Evolutionary conservation across 2,797 vertebrate genomes (phyloP).

Genomic region (Tympanoctomys barrerae): DNA sequence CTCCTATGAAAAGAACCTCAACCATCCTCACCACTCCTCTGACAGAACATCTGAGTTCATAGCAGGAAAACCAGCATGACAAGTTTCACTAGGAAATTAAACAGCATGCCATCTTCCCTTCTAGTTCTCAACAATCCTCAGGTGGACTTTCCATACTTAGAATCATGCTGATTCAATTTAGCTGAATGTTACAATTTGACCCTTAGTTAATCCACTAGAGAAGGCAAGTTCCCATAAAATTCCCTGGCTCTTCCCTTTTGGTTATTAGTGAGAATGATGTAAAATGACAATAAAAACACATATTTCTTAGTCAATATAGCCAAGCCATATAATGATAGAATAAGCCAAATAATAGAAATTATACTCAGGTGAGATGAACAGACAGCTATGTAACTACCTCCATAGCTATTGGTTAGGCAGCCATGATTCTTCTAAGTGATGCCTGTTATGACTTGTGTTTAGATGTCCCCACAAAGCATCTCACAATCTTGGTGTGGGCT

Average conservation of each 20-base stretch:
- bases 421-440: constrained; percentile 94
- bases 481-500: too few species aligned
- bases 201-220: constrained; percentile 78
- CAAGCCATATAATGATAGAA: constrained; percentile 89
- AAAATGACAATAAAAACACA: constrained; percentile 91
- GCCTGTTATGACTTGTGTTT: not conserved
- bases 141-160: too few species aligned
- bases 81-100: too few species aligned
- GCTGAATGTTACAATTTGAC: too few species aligned
- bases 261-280: constrained; percentile 93
- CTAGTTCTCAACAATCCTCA: too few species aligned
- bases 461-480: too few species aligned
- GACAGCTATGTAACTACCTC: constrained; percentile 95
- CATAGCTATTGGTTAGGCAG: constrained; percentile 96
- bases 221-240: constrained; percentile 94
- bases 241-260: constrained; percentile 96
- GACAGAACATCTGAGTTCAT: too few species aligned
- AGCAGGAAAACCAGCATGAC: too few species aligned
- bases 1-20: too few species aligned
- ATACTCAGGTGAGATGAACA: constrained; percentile 95
- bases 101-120: too few species aligned
- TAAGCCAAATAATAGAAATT: constrained; percentile 94
- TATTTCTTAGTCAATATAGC: constrained; percentile 95
- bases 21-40: too few species aligned
- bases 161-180: too few species aligned